Evolutionary conservation across 2,888 invertebrate genomes (phyloP), one percentile per base, ranked within the genome.

Genomic region (Mallateleia sp.): DNA sequence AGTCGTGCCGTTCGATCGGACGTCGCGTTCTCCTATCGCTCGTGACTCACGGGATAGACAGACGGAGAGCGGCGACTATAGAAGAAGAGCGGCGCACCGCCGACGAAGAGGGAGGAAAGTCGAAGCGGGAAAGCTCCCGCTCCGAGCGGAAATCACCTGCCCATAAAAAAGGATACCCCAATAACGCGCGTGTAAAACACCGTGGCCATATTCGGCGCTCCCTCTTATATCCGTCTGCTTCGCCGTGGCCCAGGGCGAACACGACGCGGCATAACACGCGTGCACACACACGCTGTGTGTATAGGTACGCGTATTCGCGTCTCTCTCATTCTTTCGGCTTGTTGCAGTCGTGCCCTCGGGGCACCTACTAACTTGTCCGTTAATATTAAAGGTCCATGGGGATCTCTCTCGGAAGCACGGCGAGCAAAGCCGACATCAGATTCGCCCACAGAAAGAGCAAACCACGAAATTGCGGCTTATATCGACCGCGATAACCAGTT

Each of bases 351-450:
- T 62, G 69, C 82, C 89, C 87, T 52, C 71, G 82, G 90, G 90
- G 87, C 92, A 91, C 92, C 93, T 92, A 91, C 94, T 94, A 94
- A 94, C 94, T 94, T 92, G 93, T 92, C 93, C 93, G 93, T 94
- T 94, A 94, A 94, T 94, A 94, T 94, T 94, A 93, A 94, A 94
- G 93, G 91, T 91, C 92, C 92, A 86, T 88, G 93, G 93, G 93
- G 93, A 92, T 80, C 84, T 79, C 82, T 72, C 77, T 82, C 74
- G 75, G 78, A 79, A 86, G 75, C 81, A 45, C 56, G 71, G 62
- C 50, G 50, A 74, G 74, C 72, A 9, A 47, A 34, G 54, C 67
- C 79, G 77, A 56, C 80, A 81, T 77, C 77, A 62, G 77, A 81
- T 85, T 77, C 77, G 83, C 82, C 80, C 82, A 60, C 60, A 80